Conservation (phyloP, 1,140 invertebrate species). For the Papilio xuthus region DNA sequence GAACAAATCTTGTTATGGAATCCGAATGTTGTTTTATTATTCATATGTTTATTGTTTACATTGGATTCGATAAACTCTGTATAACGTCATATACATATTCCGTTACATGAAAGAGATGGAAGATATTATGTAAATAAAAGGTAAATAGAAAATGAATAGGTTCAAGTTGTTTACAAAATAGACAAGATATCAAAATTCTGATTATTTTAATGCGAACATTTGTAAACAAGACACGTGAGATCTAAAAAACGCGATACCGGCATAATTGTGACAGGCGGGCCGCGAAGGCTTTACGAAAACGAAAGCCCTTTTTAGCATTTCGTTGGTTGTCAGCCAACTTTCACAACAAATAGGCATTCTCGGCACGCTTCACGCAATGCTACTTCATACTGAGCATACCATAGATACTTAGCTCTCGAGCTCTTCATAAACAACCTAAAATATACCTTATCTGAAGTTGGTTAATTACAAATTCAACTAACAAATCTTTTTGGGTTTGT, state of each 20-base stretch:
- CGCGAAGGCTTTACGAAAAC: constrained; percentile 41
- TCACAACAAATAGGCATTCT: constrained; percentile 54
- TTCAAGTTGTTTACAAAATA: neutral
- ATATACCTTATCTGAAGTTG: neutral
- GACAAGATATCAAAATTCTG: neutral
- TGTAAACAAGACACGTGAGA: neutral
- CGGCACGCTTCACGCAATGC: constrained; percentile 45
- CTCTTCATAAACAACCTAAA: constrained; percentile 11
- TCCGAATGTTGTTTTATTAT: constrained; percentile 1
- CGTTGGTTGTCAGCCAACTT: constrained; percentile 48
- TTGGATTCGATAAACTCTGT: constrained; percentile 5
- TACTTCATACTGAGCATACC: constrained; percentile 17
- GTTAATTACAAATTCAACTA: constrained; percentile 5
- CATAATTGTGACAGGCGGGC: constrained; percentile 1
- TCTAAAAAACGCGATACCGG: neutral
- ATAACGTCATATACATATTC: neutral
- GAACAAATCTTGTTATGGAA: neutral
- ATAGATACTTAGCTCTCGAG: constrained; percentile 12
- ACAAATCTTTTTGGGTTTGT: neutral
- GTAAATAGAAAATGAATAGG: neutral
- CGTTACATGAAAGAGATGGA: neutral
- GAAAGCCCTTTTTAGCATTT: constrained; percentile 49
- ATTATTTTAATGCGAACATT: neutral
- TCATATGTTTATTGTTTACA: constrained; percentile 5
- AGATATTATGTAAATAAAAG: neutral